Conservation (phyloP, 2,113 vertebrate genomes). For the Emydocephalus ijimae region DNA sequence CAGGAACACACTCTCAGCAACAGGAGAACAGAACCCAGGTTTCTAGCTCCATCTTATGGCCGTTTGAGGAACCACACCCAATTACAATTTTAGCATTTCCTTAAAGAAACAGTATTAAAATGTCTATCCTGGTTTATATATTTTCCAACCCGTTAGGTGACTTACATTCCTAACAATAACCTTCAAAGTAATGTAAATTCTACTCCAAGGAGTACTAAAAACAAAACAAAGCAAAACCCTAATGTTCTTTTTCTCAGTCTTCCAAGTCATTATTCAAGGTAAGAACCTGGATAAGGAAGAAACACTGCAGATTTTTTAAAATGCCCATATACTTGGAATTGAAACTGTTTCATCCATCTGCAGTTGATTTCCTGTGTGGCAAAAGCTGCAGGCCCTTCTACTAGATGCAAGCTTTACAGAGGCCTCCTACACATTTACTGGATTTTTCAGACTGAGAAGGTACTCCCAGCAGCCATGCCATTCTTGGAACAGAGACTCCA, state of each 20-base stretch:
- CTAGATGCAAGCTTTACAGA: conserved; percentile 58
- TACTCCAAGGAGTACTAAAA: conserved; percentile 29
- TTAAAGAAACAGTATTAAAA: too few species aligned
- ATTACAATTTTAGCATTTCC: too few species aligned
- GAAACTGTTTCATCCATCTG: conserved; percentile 63
- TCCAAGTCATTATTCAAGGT: conserved; percentile 44
- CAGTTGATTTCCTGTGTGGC: conserved; percentile 72
- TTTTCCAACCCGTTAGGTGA: too few species aligned
- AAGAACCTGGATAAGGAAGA: neutral
- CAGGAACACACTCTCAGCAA: too few species aligned
- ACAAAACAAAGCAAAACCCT: conserved; percentile 1
- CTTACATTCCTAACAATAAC: too few species aligned
- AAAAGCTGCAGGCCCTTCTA: conserved; percentile 62
- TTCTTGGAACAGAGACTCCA: conserved; percentile 54
- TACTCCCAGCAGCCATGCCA: conserved; percentile 52
- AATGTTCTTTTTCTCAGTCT: conserved; percentile 25
- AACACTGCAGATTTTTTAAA: conserved; percentile 12
- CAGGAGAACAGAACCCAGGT: too few species aligned
- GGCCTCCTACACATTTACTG: conserved; percentile 49
- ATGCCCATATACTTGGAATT: conserved; percentile 49
- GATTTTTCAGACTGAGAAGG: conserved; percentile 43
- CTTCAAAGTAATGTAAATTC: neutral
- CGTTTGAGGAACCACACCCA: too few species aligned
- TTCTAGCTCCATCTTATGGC: too few species aligned
- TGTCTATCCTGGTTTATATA: too few species aligned